Evolutionary conservation across 2,113 vertebrate species (phyloP), one percentile per base, ranked within the genome.

Genomic region (Pagrus major): DNA sequence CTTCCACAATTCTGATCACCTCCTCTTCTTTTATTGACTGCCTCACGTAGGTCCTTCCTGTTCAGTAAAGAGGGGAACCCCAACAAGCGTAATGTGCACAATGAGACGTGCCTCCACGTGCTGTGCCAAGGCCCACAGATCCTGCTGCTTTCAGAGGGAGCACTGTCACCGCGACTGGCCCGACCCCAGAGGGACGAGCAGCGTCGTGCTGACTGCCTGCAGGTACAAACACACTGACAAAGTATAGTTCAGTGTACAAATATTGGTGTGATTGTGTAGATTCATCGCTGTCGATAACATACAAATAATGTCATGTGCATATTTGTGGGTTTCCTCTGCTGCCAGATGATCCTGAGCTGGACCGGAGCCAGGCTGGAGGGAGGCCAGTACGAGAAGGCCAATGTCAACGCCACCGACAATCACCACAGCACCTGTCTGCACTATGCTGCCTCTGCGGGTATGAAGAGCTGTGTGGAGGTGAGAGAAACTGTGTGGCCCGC

Each of bases 401-500:
- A 94, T 15, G 92, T 94, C 83, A 94, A 93, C 25, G 83, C 92
- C 61, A 94, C 91, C 2, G 93, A 94, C 88, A 93, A 94, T 88
- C 93, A 88, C 77, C 90, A 81, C 86, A 92, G 92, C 88, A 92
- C 92, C 71, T 94, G 93, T 61, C 86, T 94, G 52, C 93, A 94
- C 83, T 92, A 93, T 15, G 91, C 92, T 44, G 91, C 93, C 0
- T 90, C 93, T 21, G 90, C 93, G 11, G 93, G 93, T 75, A 92
- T 93, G 92, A 94, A 92, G 83, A 93, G 86, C 85, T 94, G 93
- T 12, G 93, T 94, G 75, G 93, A 94, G 93, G 93, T 94, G 76
- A 88, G 92, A 75, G 47, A 10, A 60, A 54, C 54, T 12, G 39
- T 49, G 74, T 27, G 20, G n/a, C 16, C 16, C 29, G 16, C 23